A percentile compares a stretch with the other conserved stretches of the same genome.
Evolutionary conservation across 2,797 vertebrate species (phyloP).

Genomic region (Sarcophilus harrisii): DNA sequence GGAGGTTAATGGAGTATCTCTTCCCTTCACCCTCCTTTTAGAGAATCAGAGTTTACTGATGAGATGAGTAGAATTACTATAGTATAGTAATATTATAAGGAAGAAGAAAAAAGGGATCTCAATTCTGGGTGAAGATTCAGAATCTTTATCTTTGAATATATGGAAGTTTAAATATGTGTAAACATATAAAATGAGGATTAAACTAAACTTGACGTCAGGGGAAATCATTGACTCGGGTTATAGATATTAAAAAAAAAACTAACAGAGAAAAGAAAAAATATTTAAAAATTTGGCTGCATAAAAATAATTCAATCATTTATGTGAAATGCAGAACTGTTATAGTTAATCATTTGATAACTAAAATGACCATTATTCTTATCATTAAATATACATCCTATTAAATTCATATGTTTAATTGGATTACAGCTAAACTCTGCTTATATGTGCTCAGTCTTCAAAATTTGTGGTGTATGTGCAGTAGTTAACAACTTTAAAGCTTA

Average conservation of each 20-base stretch:
- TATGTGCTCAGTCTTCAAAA: not conserved
- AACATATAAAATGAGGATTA: not conserved
- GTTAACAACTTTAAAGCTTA: not conserved
- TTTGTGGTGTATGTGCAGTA: not conserved
- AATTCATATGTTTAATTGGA: not conserved
- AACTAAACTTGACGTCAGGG: not conserved
- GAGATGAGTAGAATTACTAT: not conserved
- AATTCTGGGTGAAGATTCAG: not conserved
- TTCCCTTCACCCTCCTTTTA: not conserved
- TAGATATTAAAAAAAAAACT: not conserved
- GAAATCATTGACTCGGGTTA: not conserved
- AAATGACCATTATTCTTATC: slow-evolving; percentile 14
- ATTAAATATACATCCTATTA: slow-evolving; percentile 7
- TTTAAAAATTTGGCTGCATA: not conserved
- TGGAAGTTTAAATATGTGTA: not conserved
- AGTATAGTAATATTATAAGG: not conserved
- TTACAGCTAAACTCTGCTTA: not conserved
- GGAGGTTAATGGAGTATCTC: not conserved
- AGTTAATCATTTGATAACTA: not conserved
- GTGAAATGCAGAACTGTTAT: not conserved
- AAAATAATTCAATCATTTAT: not conserved
- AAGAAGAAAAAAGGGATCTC: not conserved
- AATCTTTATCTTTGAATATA: not conserved
- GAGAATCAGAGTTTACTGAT: not conserved
- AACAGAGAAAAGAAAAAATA: not conserved